Evolutionary conservation across 2,113 vertebrate genomes (phyloP).

Genomic region (Thunnus maccoyii): DNA sequence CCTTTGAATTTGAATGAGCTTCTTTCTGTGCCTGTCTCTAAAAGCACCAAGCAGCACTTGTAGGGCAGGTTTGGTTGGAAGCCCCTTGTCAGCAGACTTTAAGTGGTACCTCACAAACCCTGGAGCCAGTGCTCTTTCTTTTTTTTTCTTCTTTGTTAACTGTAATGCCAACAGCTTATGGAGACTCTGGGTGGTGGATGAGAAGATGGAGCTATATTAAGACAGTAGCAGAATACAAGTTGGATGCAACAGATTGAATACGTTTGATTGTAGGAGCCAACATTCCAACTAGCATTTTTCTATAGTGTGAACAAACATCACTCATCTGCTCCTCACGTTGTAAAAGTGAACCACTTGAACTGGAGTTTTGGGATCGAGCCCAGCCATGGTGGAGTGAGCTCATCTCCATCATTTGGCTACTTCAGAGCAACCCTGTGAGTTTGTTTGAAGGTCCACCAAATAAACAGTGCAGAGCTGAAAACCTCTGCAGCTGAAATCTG

Average conservation of each 20-base stretch:
- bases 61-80: constrained; percentile 45
- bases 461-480: constrained; percentile 23
- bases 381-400: background rate
- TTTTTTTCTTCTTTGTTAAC: constrained; percentile 9
- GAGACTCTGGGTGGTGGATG: background rate
- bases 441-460: constrained; percentile 51
- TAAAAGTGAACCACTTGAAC: constrained; percentile 26
- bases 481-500: constrained; percentile 38
- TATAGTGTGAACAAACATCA: background rate
- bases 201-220: constrained; percentile 2
- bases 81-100: constrained; percentile 64
- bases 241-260: background rate
- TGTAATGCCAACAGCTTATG: background rate
- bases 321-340: background rate
- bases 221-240: background rate
- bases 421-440: constrained; percentile 4
- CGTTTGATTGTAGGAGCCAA: background rate
- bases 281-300: background rate
- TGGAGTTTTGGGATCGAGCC: constrained; percentile 10
- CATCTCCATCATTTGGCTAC: constrained; percentile 19
- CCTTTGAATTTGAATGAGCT: constrained; percentile 62
- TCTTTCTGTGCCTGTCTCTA: constrained; percentile 12
- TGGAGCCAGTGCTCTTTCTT: constrained; percentile 17
- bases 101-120: constrained; percentile 35
- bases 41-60: constrained; percentile 66